Evolutionary conservation across 64 coral and sea anemone genomes (phyloP), one percentile per base, ranked within the genome.

Genomic region (Orbicella faveolata): DNA sequence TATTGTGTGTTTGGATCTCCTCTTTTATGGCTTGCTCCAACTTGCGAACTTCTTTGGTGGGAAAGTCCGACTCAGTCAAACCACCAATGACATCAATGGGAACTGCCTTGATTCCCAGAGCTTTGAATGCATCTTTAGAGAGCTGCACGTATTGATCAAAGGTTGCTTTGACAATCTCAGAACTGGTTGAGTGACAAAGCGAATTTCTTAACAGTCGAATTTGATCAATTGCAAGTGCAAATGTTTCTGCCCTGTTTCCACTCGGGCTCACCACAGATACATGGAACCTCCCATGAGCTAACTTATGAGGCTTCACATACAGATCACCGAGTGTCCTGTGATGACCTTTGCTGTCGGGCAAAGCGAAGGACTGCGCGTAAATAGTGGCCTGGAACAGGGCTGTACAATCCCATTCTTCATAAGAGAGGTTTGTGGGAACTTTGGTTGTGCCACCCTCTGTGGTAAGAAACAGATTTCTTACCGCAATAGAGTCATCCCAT

Each of bases 191-290:
- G 33, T 84, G 81, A 7, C 81, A 84, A 39, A 61, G 65, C 18
- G 26, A 65, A 61, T 84, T 84, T 84, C 81, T 84, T 8, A 84
- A 57, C 21, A 83, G 53, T 34, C 79, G 79, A 59, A 83, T 55
- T 63, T 83, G 79, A 25, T 83, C 57, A 37, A 83, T 83, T 15
- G 79, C 52, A 62, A 83, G 62, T 62, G 79, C 30, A 62, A 63
- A 83, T 17, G 79, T 59, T 67, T 84, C 81, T 1, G 34, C 81
- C 15, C 35, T 63, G 19, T 83, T 83, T 23, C 79, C 79, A 83
- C 0, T 19, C 2, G 79, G 53, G 34, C 79, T 83, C 4, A 83
- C 34, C 79, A 83, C 44, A 17, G 79, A 59, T 17, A n/a, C 26
- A 83, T 83, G 53, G 54, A 83, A 83, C 4, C 44, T 55, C 54